Percentiles rank a stretch among this genome's conserved stretches.
Evolutionary conservation across 2,888 invertebrate species (phyloP).

Genomic region (Nebria salina): DNA sequence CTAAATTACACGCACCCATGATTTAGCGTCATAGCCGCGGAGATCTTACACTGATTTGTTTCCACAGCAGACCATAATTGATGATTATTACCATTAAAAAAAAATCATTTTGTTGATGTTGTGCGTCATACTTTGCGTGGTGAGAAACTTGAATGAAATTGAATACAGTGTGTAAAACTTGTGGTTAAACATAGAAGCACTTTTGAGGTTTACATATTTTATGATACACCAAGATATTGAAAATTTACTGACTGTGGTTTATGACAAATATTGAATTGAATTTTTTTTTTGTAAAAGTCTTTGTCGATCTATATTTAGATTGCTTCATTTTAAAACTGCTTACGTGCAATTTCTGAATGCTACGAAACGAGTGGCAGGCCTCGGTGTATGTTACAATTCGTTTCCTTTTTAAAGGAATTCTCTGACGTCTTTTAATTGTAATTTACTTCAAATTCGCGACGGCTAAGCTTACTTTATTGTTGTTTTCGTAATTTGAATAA

Average conservation of each 20-base stretch:
- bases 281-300: not conserved
- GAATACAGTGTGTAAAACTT: not conserved
- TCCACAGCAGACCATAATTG: not conserved
- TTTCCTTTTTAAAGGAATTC: slow-evolving; percentile 9
- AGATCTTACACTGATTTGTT: not conserved
- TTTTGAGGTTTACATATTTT: not conserved
- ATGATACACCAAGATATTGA: not conserved
- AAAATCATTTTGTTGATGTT: slow-evolving; percentile 4
- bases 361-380: slow-evolving; percentile 1
- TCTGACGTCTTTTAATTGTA: slow-evolving; percentile 18
- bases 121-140: not conserved
- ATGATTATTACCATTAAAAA: not conserved
- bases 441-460: not conserved
- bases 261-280: not conserved
- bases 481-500: not conserved
- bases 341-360: not conserved
- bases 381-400: slow-evolving; percentile 2
- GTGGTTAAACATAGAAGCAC: not conserved
- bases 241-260: too few relatives aligned
- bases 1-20: slow-evolving; percentile 14
- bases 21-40: not conserved
- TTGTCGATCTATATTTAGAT: slow-evolving; percentile 2
- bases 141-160: not conserved
- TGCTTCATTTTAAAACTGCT: not conserved
- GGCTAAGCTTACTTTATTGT: not conserved